Percentiles rank a stretch among this genome's conserved stretches.
Evolutionary conservation across 2,888 invertebrate genomes (phyloP).

Genomic region (Arge pagana): DNA sequence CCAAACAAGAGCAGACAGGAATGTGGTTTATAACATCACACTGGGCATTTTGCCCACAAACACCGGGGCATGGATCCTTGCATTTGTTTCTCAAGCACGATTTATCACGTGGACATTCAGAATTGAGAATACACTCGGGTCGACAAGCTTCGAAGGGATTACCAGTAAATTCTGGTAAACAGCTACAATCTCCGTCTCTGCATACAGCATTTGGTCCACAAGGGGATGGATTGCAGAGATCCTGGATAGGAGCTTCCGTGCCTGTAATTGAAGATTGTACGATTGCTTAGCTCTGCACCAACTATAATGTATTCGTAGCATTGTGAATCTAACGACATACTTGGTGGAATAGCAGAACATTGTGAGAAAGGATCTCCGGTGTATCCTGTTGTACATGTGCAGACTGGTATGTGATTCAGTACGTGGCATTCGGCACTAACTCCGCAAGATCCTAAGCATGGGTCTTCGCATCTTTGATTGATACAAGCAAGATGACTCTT

Average conservation of each 20-base stretch:
- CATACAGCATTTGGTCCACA: slow-evolving; percentile 81
- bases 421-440: slow-evolving; percentile 79
- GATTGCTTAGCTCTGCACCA: background rate
- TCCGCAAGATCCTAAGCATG: slow-evolving; percentile 83
- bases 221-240: slow-evolving; percentile 70
- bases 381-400: slow-evolving; percentile 74
- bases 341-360: slow-evolving; percentile 65
- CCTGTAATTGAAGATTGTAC: slow-evolving; percentile 7
- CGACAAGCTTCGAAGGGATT: slow-evolving; percentile 76
- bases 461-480: slow-evolving; percentile 79
- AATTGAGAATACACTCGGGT: slow-evolving; percentile 80
- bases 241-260: slow-evolving; percentile 48
- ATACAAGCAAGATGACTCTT: slow-evolving; percentile 77
- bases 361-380: slow-evolving; percentile 83
- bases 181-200: slow-evolving; percentile 73
- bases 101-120: slow-evolving; percentile 76
- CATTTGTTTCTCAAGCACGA: slow-evolving; percentile 82
- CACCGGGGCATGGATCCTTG: slow-evolving; percentile 81
- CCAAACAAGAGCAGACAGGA: slow-evolving; percentile 64
- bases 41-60: slow-evolving; percentile 76
- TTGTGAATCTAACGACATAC: slow-evolving; percentile 33
- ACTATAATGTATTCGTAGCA: background rate
- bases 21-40: slow-evolving; percentile 79
- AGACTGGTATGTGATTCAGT: slow-evolving; percentile 79
- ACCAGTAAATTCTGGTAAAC: slow-evolving; percentile 69